Evolutionary conservation across 1,140 invertebrate genomes (phyloP).

Genomic region (Agraylea sexmaculata): DNA sequence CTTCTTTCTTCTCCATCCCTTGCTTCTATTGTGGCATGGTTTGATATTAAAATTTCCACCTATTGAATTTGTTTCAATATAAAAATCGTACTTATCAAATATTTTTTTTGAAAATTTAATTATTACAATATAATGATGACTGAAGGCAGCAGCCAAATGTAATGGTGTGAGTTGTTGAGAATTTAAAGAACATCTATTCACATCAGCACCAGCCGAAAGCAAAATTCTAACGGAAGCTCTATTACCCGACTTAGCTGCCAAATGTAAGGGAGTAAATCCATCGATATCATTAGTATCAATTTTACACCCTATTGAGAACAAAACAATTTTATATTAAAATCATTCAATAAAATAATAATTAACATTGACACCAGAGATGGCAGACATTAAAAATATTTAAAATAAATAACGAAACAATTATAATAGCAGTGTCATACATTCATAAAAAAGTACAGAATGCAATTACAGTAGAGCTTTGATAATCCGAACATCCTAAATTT

Average conservation of each 20-base stretch:
- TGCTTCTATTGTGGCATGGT: conserved; percentile 14
- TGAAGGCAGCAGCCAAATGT: conserved; percentile 17
- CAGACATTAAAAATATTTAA: too few relatives aligned
- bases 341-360: too few relatives aligned
- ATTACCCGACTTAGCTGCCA: conserved; percentile 17
- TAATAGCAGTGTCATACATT: too few relatives aligned
- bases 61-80: too few relatives aligned
- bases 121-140: conserved; percentile 15
- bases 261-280: conserved; percentile 18
- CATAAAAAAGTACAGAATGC: too few relatives aligned
- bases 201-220: conserved; percentile 12
- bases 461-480: too few relatives aligned
- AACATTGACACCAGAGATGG: too few relatives aligned
- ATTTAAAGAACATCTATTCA: conserved; percentile 9
- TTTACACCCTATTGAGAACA: conserved; percentile 16
- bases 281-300: conserved; percentile 13
- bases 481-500: too few relatives aligned
- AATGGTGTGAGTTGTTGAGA: conserved; percentile 12
- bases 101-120: not conserved
- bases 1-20: conserved; percentile 17
- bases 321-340: too few relatives aligned
- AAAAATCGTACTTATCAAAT: conserved; percentile 2
- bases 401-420: too few relatives aligned
- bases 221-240: conserved; percentile 9
- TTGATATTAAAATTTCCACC: conserved; percentile 18